Evolutionary conservation across 2,888 invertebrate species (phyloP), one percentile per base, ranked within the genome.

Genomic region (Pandemis cinnamomeana): DNA sequence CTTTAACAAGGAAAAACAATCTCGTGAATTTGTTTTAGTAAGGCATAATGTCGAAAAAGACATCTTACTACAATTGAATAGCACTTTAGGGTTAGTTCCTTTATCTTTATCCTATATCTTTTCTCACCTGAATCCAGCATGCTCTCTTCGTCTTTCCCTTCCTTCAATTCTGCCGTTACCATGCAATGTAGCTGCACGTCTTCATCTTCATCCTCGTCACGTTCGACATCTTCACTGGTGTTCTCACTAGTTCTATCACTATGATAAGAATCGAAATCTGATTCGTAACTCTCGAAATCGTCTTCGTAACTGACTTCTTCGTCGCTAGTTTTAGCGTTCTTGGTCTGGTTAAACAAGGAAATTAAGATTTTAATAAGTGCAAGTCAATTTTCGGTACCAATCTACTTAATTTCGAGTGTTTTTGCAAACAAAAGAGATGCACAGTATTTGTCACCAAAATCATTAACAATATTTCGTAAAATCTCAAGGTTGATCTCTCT

Each of bases 231-330:
- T 41, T 62, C 71, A 11, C 66, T 71, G 4, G 64, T 71, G n/a
- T n/a, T 55, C 44, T 41, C 72, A 51, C 75, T 72, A 2, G 77
- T 75, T 6, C 79, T 77, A 7, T 82, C 82, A 75, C 89, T 91
- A 64, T 91, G 91, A 72, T 93, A 92, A 0, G 94, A 93, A 11
- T 94, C 94, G 69, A 94, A 94, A 77, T 94, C 94, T 0, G 94
- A 94, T 78, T 93, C 94, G 77, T 94, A 94, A 62, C 93, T 94
- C 72, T 94, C 94, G 58, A 94, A 94, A 71, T 94, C 94, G n/a
- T 94, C 94, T 85, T 93, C 94, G 71, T 94, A 94, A 71, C 89
- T 92, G 0, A 90, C 75, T 41, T 93, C 91, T 71, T 91, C 91
- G 8, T 91, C 92, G 51, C 89, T 89, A 2, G 83, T 79, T 73